Base-by-base conservation (phyloP, 2,888 invertebrate species). In the Dryococelus australis region DNA sequence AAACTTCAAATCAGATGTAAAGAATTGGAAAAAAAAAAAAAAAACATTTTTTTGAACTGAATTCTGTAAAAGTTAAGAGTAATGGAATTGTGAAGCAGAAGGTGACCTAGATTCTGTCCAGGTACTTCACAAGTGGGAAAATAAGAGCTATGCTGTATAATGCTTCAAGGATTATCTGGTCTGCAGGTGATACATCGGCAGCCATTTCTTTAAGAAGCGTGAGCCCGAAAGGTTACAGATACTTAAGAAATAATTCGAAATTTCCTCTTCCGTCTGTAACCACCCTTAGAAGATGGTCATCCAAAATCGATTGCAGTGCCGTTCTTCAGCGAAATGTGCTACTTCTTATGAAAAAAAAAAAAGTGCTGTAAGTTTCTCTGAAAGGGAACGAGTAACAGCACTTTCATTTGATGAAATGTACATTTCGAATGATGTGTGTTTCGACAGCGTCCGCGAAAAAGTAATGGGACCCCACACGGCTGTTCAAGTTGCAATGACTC, bases 171-270 rank as follows among this genome's bases (percentile, higher is more conserved):
- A 24, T 83, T 20, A 16, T 10, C 35, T 83, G 83, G 83, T 83
- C 83, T 12, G 28, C 83, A 35, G 83, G 24, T 10, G 83, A 83
- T 27, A 27, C 26, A n/a, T 28, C 83, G 83, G 83, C 83, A 28
- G 83, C 83, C 43, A 28, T 83, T 35, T 27, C 83, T 35, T 27
- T 83, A 83, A 26, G 83, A 83, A 83, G 83, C 43, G 83, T 83
- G 16, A 83, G 83, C 28, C 83, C 83, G 13, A 83, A 83, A 83
- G 28, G 35, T 35, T 83, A 83, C 43, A 83, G 83, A 43, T 27
- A 83, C 26, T 83, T 83, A 83, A 12, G 83, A 13, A 83, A 83
- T 83, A 83, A 83, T 13, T 24, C 26, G 43, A 83, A 83, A 43
- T 83, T 26, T 28, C 83, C 83, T 24, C 43, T 83, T 28, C 27